Base-by-base conservation (phyloP, 2,797 vertebrate species). In the Cyprinella venusta region DNA sequence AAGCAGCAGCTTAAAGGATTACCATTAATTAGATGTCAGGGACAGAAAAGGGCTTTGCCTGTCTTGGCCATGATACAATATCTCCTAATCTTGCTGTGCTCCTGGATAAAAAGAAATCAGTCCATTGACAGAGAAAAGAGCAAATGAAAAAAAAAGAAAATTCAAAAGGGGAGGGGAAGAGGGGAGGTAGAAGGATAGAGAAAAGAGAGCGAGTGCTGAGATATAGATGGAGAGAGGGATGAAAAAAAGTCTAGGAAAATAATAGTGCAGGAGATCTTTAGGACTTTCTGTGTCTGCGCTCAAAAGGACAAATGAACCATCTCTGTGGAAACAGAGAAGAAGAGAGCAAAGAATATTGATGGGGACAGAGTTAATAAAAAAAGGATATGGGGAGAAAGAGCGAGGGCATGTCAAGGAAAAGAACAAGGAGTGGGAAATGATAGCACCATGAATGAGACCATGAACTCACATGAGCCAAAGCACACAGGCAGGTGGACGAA, bases 1-100 rank as follows among this genome's bases (percentile, higher is more conserved):
- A 94, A 94, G 92, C 90, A 90, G 76, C 77, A 95, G 95, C 96
- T 96, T 96, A 96, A 96, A 95, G 95, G 95, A 97, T 97, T 97
- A 96, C 91, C 96, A 96, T 97, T 96, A 96, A 97, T 97, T 96
- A 97, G 91, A 88, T 90, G 93, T 86, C 91, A 88, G 86, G 92
- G 93, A 94, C 92, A 91, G 88, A 93, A 93, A 92, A 88, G 93
- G 91, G 85, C 92, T 94, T 94, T 95, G 95, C 93, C 95, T 96
- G 96, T 89, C 86, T 90, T 92, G 94, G 93, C 93, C 92, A 94
- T 90, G 95, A 97, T 96, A 96, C 92, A 91, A 93, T 96, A 96
- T 97, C 96, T 96, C 91, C 90, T 94, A 94, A 96, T 96, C 94
- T 78, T 93, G 94, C 91, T 80, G 91, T 76, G 90, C 93, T 94